phyloP scores from a whole-genome alignment of 2,113 vertebrate species.

The Hemiscyllium ocellatum region DNA sequence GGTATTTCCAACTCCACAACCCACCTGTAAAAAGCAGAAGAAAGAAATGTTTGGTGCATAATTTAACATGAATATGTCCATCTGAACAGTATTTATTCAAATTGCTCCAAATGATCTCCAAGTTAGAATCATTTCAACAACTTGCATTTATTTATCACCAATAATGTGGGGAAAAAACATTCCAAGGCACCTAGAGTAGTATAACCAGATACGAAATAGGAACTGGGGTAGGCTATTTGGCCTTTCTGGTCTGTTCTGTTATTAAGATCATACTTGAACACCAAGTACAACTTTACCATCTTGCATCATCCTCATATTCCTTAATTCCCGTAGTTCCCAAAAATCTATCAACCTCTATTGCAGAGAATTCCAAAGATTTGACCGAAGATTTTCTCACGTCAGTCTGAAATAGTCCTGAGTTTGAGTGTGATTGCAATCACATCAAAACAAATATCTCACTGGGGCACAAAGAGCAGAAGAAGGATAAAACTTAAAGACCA shows the following conservation, averaged over 20 bases:
- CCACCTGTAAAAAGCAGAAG: slow-evolving; percentile 64
- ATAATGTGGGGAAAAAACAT: not conserved
- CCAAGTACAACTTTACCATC: too few relatives aligned
- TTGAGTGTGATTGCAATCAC: too few relatives aligned
- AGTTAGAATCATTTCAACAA: not conserved
- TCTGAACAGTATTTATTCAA: not conserved
- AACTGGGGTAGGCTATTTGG: not conserved
- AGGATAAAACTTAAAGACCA: too few relatives aligned
- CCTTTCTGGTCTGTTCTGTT: not conserved
- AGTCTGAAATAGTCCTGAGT: too few relatives aligned
- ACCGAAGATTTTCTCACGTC: too few relatives aligned
- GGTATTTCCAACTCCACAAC: slow-evolving; percentile 94
- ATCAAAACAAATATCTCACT: too few relatives aligned
- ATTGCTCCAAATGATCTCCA: not conserved
- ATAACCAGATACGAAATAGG: not conserved
- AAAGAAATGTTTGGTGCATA: slow-evolving; percentile 30
- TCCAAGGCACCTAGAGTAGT: not conserved
- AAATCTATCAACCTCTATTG: too few relatives aligned
- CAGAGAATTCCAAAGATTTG: too few relatives aligned
- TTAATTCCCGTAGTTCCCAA: too few relatives aligned
- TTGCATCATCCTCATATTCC: too few relatives aligned
- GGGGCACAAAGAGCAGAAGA: too few relatives aligned
- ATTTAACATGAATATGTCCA: not conserved
- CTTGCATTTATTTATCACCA: not conserved
- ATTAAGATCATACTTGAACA: not conserved